Base-by-base conservation (phyloP, 2,113 vertebrate genomes). In the Girardinichthys multiradiatus region DNA sequence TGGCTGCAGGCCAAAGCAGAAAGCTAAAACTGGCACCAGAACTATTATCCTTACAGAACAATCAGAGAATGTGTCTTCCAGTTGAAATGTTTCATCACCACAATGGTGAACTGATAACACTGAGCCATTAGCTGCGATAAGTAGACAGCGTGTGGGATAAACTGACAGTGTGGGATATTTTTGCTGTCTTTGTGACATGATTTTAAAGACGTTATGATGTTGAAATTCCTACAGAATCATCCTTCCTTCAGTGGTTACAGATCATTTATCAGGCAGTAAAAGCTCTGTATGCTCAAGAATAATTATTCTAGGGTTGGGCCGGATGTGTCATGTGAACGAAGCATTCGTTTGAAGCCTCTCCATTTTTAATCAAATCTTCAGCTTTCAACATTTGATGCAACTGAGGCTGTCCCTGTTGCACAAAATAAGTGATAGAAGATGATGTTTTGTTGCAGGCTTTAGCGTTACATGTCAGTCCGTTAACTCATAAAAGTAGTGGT, bases 81-180 rank as follows among this genome's bases (percentile, higher is more conserved):
- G 26, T 42, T 30, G 11, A 72, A 64, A 54, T n/a, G 6, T 29
- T 21, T 58, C 17, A 21, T 74, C 79, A 35, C 17, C 39, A 28
- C 33, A 48, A 28, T 58, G 29, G 19, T 1, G 59, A 39, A 61
- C 0, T 24, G 51, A 57, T 51, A 51, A 70, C 66, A 65, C 57
- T 54, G 31, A 63, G 29, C 58, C 37, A 59, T 51, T 29, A 28
- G 31, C 6, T 64, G 51, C 27, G 77, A 69, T 35, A 5, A 45
- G 14, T 13, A 54, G 75, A 79, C 74, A 75, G n/a, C 31, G 27
- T 62, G 9, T 54, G 24, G 65, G 65, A 39, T 62, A 19, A 68
- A 61, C 11, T 84, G 74, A 77, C 71, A 78, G 57, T 24, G 35
- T 30, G 61, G 24, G 48, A 33, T 33, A 31, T 24, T 21, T 33